Evolutionary conservation across 2,113 vertebrate genomes (phyloP).

Genomic region (Himantopus leucocephalus): DNA sequence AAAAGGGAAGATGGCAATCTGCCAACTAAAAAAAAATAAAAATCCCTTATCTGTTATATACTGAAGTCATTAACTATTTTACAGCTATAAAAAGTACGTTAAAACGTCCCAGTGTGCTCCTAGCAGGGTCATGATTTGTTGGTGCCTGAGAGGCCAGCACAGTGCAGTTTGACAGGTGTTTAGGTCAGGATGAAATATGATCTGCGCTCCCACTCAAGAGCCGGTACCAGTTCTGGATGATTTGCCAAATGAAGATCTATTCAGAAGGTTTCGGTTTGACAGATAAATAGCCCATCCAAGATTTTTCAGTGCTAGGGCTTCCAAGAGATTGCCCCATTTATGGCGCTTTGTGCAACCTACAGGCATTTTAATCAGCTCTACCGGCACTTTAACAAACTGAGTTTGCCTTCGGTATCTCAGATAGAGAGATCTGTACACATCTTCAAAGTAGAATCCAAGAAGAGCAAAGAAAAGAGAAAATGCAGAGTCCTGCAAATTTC

Average conservation of each 20-base stretch:
- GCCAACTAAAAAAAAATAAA: background rate
- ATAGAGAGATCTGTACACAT: background rate
- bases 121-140: background rate
- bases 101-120: background rate
- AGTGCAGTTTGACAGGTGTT: constrained; percentile 10
- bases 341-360: background rate
- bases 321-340: background rate
- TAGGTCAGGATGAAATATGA: constrained; percentile 12
- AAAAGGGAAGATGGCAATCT: background rate
- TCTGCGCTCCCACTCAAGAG: background rate
- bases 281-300: background rate
- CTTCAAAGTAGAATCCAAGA: background rate
- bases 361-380: constrained; percentile 15
- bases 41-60: background rate
- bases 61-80: constrained; percentile 28
- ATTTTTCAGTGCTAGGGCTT: background rate
- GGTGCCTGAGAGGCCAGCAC: background rate
- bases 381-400: background rate
- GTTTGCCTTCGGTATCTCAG: background rate
- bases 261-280: background rate
- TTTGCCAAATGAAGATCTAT: constrained; percentile 21
- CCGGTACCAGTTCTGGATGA: constrained; percentile 10
- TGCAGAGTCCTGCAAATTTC: background rate
- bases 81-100: background rate
- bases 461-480: background rate